Evolutionary conservation across 2,888 invertebrate genomes (phyloP), one percentile per base, ranked within the genome.

Genomic region (Yponomeuta malinellus): DNA sequence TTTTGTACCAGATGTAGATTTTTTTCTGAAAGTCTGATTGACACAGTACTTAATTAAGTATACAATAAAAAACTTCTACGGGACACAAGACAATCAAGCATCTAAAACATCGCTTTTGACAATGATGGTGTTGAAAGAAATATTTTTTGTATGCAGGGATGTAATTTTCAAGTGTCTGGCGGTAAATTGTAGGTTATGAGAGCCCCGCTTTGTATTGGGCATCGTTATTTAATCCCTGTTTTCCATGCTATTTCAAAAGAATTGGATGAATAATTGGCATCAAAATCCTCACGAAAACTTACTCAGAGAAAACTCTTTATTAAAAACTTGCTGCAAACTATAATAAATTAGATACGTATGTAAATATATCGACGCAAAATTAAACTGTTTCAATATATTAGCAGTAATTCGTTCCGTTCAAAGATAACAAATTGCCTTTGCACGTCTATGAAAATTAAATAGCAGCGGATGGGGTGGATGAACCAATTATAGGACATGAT

Each of bases 111-210:
- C 52, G 52, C 52, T 59, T 59, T 59, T 59, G 12, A 15, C 4
- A 15, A 4, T 59, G 52, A 15, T 59, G 15, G 52, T 59, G 52
- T 59, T 15, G 52, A 5, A 15, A 15, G 1, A 59, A 59, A 15
- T 5, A 59, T 59, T 59, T 10, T 12, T 15, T 59, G 52, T n/a
- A 15, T 31, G 33, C 79, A 82, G 80, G 83, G 81, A 82, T 81
- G 80, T 80, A 82, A 59, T 68, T 67, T 52, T 69, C 75, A 80
- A 88, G 85, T 87, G 86, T 87, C 86, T 85, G 81, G 76, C 78
- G 74, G 79, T 78, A 89, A 87, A 89, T 87, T 87, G 83, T 85
- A 83, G 84, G 88, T 86, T 86, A n/a, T 48, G 65, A 65, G 31
- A 29, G 52, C 43, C 33, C 10, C 68, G 67, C 70, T 71, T 72